Evolutionary conservation across 2,797 vertebrate genomes (phyloP), one percentile per base, ranked within the genome.

Genomic region (Sorex maritimensis): DNA sequence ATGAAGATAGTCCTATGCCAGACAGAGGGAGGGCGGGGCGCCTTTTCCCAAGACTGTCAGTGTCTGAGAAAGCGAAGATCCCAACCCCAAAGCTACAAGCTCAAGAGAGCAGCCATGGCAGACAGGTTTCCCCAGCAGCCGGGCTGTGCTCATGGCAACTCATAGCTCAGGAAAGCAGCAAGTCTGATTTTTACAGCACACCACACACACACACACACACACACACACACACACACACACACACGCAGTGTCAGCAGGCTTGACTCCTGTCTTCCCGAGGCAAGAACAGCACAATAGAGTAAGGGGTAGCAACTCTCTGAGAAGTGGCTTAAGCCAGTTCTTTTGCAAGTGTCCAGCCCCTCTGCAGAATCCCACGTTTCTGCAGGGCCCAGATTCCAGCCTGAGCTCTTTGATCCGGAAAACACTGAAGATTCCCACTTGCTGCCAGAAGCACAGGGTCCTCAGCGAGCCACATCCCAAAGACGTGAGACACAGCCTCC

Each of bases 11-110:
- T 12, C 58, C 13, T 4, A 4, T 6, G 23, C 6, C 26, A 19
- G 15, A n/a, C 44, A 81, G 10, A n/a, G 82, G 34, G 15, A 34
- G 30, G 8, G 34, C 13, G n/a, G 34, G 8, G 12, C 19, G 21
- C 58, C 58, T 65, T 94, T 91, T 69, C 24, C 81, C 91, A 52
- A n/a, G 14, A 83, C 58, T 26, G 73, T 81, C 23, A 58, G 19
- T 34, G 41, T 71, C 49, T 87, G 81, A 23, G 24, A 90, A 93
- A 85, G 49, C 68, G 92, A 94, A 81, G 8, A 41, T 44, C 74
- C 65, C 63, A 75, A 91, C 49, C 69, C 26, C 69, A 81, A 86
- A 89, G 61, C 26, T 69, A 26, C 41, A 75, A 75, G 49, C 73
- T 80, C 81, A 72, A 10, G 23, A 81, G 49, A 8, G 24, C 28